A percentile compares a stretch with the other conserved stretches of the same genome.
Evolutionary conservation across 2,797 vertebrate species (phyloP).

Genomic region (Helostoma temminkii): DNA sequence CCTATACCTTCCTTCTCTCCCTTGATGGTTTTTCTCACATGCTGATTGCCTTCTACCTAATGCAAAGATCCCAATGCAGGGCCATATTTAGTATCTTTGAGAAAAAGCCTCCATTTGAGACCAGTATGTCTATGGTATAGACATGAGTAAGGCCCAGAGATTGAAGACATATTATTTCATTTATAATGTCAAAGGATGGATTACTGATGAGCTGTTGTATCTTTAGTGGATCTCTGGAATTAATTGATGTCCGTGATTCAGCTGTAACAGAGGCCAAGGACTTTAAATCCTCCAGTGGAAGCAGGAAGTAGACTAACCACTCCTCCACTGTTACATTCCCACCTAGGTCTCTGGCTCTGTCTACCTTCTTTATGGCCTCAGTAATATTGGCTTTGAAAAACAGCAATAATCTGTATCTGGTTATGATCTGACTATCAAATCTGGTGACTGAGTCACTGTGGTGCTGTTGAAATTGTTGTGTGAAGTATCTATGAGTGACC

Average conservation of each 20-base stretch:
- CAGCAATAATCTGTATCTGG: background rate
- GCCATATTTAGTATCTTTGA: slow-evolving; percentile 8
- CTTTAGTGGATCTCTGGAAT: slow-evolving; percentile 15
- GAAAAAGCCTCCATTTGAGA: slow-evolving; percentile 19
- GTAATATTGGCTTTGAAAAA: slow-evolving; percentile 53
- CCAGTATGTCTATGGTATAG: slow-evolving; percentile 39
- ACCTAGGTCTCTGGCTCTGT: slow-evolving; percentile 13
- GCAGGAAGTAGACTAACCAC: background rate
- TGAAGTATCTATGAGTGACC: background rate
- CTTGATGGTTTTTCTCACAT: background rate
- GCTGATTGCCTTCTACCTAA: background rate
- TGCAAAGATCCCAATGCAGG: accelerated
- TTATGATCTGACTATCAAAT: slow-evolving; percentile 1
- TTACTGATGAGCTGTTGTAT: background rate
- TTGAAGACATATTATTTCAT: slow-evolving; percentile 11
- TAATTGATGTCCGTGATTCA: accelerated
- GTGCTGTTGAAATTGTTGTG: accelerated
- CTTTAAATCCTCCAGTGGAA: background rate
- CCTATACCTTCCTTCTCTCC: no score
- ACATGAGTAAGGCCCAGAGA: slow-evolving; percentile 63
- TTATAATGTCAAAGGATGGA: background rate
- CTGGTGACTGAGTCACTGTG: background rate
- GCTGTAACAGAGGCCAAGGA: accelerated
- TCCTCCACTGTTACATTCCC: slow-evolving; percentile 26
- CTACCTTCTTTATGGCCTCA: slow-evolving; percentile 44